Base-by-base conservation (phyloP, 2,113 vertebrate species). In the Silurus asotus region DNA sequence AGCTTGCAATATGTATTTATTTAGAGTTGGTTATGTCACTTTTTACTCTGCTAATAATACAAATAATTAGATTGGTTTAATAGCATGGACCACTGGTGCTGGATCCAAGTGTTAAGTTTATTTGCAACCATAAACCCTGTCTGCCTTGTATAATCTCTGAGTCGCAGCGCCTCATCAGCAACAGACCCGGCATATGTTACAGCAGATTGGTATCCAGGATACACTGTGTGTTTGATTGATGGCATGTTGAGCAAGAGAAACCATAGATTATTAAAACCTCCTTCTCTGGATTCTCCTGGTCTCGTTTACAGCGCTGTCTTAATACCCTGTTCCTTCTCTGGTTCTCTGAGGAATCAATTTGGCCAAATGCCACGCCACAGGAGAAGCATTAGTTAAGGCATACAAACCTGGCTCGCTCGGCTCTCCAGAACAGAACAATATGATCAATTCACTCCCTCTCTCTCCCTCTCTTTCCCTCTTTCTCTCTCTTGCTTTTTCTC, bases 321-420 rank as follows among this genome's bases (percentile, higher is more conserved):
- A 89, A 89, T 89, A 84, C 88, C 74, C 62, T 79, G 77, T 65
- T 78, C 75, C 23, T 49, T 75, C 84, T 79, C 70, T 4, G 15
- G 48, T 48, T 51, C 74, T 49, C 65, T 5, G 59, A 51, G 55
- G 62, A 85, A 89, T 90, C 88, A 89, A 89, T 90, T 82, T 59
- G 7, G 70, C 58, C 87, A 88, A 90, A 90, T 90, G 86, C 82
- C 89, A 87, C 62, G n/a, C 79, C 84, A 79, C 77, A 89, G 88
- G 84, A 84, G 67, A 86, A 88, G 65, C 77, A 53, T 70, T 74
- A 72, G 81, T 78, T 87, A 82, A 84, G 88, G 84, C 77, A 69
- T 10, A 51, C 77, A 55, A 65, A 48, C 79, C 19, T 59, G 78
- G 45, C 37, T 78, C 19, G 53, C 51, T 49, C 11, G 25, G 58